Percentiles rank a stretch among this genome's conserved stretches.
These are phyloP conservation scores for Botrylloides violaceus DNA, from an alignment of 23 tunicate species.

Conservation along the genomic window DNA sequence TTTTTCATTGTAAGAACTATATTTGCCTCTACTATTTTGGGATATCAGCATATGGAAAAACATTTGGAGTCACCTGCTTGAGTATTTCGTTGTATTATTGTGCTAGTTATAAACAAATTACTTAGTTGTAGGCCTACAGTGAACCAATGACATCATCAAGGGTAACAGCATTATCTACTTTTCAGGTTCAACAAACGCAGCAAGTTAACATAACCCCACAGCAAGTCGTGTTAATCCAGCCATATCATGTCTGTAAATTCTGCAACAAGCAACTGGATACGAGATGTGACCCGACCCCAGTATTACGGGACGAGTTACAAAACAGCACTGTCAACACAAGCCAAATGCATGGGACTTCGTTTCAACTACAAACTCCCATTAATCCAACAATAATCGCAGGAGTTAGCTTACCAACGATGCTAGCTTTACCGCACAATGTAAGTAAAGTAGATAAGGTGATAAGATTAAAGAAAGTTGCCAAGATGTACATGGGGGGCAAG, in stretches of 20 bases:
- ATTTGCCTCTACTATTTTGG: too few species aligned
- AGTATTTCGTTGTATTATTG: too few species aligned
- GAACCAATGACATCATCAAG: too few species aligned
- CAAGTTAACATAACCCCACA: constrained; percentile 34
- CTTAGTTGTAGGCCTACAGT: too few species aligned
- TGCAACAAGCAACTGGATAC: constrained; percentile 88
- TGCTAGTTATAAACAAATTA: too few species aligned
- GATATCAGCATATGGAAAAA: too few species aligned
- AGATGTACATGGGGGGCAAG: too few species aligned
- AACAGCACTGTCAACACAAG: constrained; percentile 8
- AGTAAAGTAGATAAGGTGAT: not conserved
- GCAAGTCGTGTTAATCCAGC: constrained; percentile 56
- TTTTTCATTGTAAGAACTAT: too few species aligned
- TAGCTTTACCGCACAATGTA: constrained; percentile 15
- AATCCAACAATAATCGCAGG: constrained; percentile 18
- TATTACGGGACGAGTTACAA: constrained; percentile 24
- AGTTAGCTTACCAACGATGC: constrained; percentile 11
- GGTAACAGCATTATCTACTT: too few species aligned
- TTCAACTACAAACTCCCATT: constrained; percentile 19
- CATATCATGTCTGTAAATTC: constrained; percentile 87
- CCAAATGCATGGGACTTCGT: not conserved
- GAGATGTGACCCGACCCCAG: constrained; percentile 59
- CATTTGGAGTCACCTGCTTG: too few species aligned
- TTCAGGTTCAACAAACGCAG: constrained; percentile 8
- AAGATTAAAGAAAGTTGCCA: not conserved